A percentile compares a stretch with the other conserved stretches of the same genome.
phyloP scores from a whole-genome alignment of 2,888 invertebrate genomes.

The Caenorhabditis uteleia region DNA sequence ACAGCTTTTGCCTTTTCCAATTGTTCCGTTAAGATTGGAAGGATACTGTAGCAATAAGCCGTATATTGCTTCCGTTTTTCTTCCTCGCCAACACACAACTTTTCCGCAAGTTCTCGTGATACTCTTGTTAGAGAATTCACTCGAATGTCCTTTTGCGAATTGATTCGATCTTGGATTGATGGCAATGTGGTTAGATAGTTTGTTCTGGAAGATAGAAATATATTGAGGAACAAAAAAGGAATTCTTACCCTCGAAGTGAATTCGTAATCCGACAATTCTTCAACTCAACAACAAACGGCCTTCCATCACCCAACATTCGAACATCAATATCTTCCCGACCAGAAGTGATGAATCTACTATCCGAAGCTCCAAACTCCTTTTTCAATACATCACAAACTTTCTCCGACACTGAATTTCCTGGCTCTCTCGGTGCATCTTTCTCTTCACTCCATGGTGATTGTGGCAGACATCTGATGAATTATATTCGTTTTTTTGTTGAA shows the following conservation, averaged over 20 bases:
- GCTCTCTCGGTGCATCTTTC: constrained; percentile 44
- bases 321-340: constrained; percentile 94
- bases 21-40: constrained; percentile 43
- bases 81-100: constrained; percentile 62
- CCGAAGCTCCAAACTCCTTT: constrained; percentile 47
- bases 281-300: constrained; percentile 91
- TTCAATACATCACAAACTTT: constrained; percentile 56
- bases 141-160: constrained; percentile 36
- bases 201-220: constrained; percentile 13
- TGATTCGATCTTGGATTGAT: constrained; percentile 43
- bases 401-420: constrained; percentile 61
- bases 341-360: constrained; percentile 58
- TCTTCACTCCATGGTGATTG: constrained; percentile 86
- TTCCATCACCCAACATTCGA: constrained; percentile 81
- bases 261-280: constrained; percentile 71
- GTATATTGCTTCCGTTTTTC: constrained; percentile 65
- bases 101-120: constrained; percentile 42
- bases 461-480: constrained; percentile 71
- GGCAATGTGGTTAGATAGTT: constrained; percentile 33
- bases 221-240: not conserved
- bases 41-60: constrained; percentile 62
- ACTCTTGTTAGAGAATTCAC: constrained; percentile 51
- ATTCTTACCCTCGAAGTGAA: constrained; percentile 29
- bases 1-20: constrained; percentile 18
- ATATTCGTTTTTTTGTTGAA: not conserved